A percentile compares a stretch with the other conserved stretches of the same genome.
Conservation (phyloP, 35 echinoderm and acorn worm species). For the Diadema setosum region DNA sequence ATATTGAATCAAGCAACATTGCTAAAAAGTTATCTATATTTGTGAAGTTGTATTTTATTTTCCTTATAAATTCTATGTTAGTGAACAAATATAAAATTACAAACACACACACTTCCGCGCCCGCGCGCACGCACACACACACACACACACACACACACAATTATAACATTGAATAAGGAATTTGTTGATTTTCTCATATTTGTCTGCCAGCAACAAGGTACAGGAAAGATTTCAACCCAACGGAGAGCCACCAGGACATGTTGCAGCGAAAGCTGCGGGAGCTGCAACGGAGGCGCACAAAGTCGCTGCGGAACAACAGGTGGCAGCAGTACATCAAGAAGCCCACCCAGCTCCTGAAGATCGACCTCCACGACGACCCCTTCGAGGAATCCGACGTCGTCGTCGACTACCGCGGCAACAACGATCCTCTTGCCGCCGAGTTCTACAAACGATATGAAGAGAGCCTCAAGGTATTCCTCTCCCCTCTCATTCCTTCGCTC, state of each 20-base stretch:
- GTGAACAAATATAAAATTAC: too few relatives aligned
- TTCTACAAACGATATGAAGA: background rate
- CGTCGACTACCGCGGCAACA: background rate
- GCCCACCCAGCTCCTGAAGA: background rate
- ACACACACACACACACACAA: too few relatives aligned
- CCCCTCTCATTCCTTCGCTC: too few relatives aligned
- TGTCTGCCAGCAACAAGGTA: background rate
- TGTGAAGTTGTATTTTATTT: too few relatives aligned
- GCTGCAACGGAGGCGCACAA: constrained; percentile 28
- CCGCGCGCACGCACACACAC: too few relatives aligned
- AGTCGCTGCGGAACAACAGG: background rate
- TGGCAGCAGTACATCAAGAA: background rate
- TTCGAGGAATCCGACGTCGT: background rate
- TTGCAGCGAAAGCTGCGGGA: constrained; percentile 13
- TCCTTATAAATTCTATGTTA: too few relatives aligned
- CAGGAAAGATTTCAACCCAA: background rate
- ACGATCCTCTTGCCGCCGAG: background rate
- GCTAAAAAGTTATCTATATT: too few relatives aligned
- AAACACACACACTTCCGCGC: too few relatives aligned
- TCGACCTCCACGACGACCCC: constrained; percentile 22
- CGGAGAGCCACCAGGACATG: constrained; percentile 25
- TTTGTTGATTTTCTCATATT: too few relatives aligned
- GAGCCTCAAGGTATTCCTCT: background rate
- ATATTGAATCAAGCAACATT: too few relatives aligned
- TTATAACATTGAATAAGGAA: too few relatives aligned